A percentile compares a stretch with the other conserved stretches of the same genome.
Conservation (phyloP, 2,888 invertebrate genomes). For the Pammene aurita region DNA sequence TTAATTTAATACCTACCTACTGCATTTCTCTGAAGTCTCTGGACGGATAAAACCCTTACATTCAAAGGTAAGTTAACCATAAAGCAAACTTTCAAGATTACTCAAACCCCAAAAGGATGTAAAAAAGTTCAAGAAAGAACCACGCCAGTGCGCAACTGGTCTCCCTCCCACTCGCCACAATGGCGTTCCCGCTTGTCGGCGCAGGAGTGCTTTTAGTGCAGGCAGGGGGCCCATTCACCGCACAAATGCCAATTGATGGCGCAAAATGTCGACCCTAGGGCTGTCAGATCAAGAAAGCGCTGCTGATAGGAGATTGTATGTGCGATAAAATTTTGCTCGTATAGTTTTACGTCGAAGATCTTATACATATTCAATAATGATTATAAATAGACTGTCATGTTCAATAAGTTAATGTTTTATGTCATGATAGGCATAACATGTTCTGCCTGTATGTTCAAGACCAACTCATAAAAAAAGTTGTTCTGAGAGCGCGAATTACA, state of each 20-base stretch:
- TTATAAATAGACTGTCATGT: background rate
- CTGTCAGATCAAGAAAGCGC: conserved; percentile 42
- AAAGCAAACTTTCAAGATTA: conserved; percentile 17
- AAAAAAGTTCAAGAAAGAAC: conserved; percentile 4
- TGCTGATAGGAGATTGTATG: conserved; percentile 1
- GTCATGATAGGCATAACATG: no score
- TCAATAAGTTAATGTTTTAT: no score
- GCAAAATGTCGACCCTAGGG: conserved; percentile 58
- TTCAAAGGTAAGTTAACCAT: conserved; percentile 13
- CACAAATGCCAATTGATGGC: conserved; percentile 70
- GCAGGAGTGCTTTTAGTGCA: conserved; percentile 44
- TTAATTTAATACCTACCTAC: no score
- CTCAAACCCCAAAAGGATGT: conserved; percentile 11
- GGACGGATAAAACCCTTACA: background rate
- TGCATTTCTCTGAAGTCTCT: no score
- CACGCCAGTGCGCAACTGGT: conserved; percentile 10
- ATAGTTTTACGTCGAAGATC: background rate
- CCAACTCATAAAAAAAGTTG: no score
- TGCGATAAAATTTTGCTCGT: background rate
- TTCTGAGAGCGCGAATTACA: no score
- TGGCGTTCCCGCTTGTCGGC: conserved; percentile 35
- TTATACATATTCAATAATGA: background rate
- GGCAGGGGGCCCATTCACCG: conserved; percentile 72
- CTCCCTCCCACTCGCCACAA: conserved; percentile 30
- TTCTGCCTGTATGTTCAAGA: no score